These are phyloP conservation scores for Callorhinus ursinus DNA, from an alignment of 2,113 vertebrate genomes.

Conservation along the genomic window DNA sequence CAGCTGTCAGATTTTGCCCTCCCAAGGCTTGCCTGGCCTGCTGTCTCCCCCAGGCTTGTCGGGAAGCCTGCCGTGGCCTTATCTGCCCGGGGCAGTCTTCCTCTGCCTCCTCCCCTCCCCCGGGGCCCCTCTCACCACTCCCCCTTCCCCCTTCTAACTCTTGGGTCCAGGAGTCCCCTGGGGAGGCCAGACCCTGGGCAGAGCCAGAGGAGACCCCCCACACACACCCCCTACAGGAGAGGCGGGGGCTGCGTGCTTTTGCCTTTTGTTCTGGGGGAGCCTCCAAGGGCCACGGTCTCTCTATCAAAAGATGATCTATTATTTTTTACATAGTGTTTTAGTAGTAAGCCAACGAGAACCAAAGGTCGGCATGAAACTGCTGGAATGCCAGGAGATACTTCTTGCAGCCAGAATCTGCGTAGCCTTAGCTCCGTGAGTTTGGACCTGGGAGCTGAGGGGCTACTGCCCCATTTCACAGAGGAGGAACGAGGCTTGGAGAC, in stretches of 20 bases:
- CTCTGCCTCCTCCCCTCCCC: neutral
- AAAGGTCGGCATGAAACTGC: fast-evolving
- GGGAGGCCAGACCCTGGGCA: neutral
- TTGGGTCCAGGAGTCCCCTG: neutral
- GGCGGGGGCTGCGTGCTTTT: neutral
- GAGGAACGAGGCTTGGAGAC: neutral
- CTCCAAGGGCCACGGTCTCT: neutral
- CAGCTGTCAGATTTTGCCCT: slow-evolving; percentile 27
- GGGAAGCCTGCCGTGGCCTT: slow-evolving; percentile 1
- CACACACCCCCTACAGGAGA: neutral
- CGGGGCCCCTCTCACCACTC: neutral
- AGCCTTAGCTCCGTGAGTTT: neutral
- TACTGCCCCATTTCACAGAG: neutral
- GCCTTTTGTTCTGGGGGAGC: neutral
- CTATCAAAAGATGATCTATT: neutral
- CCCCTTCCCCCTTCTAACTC: slow-evolving; percentile 20
- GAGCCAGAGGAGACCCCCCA: neutral
- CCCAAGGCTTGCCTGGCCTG: neutral
- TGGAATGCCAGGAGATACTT: fast-evolving
- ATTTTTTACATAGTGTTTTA: neutral
- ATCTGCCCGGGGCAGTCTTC: slow-evolving; percentile 64
- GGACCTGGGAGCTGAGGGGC: neutral
- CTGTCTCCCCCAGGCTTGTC: neutral
- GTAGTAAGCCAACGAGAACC: neutral
- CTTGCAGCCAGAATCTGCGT: neutral